These are phyloP conservation scores for Litoditis marina DNA, from an alignment of 2,888 invertebrate genomes.

Conservation along the genomic window DNA sequence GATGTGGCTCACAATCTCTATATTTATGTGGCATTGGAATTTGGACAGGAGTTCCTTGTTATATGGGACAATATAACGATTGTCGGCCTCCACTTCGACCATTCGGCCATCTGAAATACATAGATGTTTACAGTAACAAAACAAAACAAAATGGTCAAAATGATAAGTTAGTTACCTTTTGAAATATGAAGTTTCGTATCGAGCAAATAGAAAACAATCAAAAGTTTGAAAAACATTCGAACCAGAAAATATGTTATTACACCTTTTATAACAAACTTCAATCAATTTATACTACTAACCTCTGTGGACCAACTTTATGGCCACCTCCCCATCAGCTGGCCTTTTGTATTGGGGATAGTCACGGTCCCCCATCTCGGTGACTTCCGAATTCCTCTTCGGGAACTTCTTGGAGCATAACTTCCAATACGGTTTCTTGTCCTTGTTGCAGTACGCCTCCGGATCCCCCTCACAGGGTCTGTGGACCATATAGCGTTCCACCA, in stretches of 20 bases:
- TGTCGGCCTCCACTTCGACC: background rate
- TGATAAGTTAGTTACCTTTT: too few relatives aligned
- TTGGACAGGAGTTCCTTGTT: slow-evolving; percentile 4
- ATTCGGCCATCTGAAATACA: too few relatives aligned
- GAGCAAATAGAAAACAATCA: too few relatives aligned
- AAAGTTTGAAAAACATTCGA: too few relatives aligned
- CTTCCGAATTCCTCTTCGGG: background rate
- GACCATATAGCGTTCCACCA: slow-evolving; percentile 10
- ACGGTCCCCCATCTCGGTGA: background rate
- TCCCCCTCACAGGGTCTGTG: slow-evolving; percentile 10
- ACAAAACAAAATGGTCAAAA: too few relatives aligned
- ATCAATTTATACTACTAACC: too few relatives aligned
- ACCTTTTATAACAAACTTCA: too few relatives aligned
- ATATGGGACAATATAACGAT: slow-evolving; percentile 12
- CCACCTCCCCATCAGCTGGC: background rate
- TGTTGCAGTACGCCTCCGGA: slow-evolving; percentile 8
- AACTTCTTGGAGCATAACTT: slow-evolving; percentile 5
- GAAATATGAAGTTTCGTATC: too few relatives aligned
- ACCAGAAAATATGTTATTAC: too few relatives aligned
- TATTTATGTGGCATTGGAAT: slow-evolving; percentile 11
- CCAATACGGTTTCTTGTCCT: slow-evolving; percentile 2
- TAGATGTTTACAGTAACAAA: too few relatives aligned
- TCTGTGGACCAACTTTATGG: too few relatives aligned
- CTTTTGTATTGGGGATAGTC: background rate
- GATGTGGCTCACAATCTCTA: slow-evolving; percentile 8